Evolutionary conservation across 2,797 vertebrate genomes (phyloP), one percentile per base, ranked within the genome.

Genomic region (Phylloscopus collybita): DNA sequence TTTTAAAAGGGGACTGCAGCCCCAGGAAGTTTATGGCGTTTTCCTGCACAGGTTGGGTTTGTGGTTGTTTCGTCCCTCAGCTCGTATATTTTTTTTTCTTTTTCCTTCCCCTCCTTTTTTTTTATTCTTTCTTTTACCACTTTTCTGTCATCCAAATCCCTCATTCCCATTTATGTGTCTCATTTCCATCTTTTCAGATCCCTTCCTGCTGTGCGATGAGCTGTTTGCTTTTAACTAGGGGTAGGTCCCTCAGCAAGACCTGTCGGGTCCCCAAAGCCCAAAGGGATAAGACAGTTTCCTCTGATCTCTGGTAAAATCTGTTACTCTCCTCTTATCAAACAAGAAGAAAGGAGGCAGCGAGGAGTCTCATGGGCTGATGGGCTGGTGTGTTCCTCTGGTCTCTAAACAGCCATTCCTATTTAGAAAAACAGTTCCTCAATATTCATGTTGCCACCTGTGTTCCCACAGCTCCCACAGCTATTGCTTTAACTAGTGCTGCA

Each of bases 101-200:
- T 8, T 11, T 22, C 14, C 11, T 34, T 34, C 36, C 17, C 4
- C 59, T 14, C 3, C 5, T 11, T 45, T 57, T 60, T 40, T 8
- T 13, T 14, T 3, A 53, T 47, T 65, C 17, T 89, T 66, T 81
- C 22, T 75, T 83, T 83, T 53, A 40, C 16, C 12, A n/a, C 15
- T 75, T 80, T 59, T 90, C 57, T 94, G 19, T 78, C 47, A 71
- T 61, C 51, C 47, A 86, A 65, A 78, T 75, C 42, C 61, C 29
- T 78, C 79, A 54, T 91, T 87, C 61, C 30, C 25, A 26, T 81
- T 94, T 86, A 90, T 72, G 70, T 73, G 49, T 42, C 66, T 90
- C 29, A 79, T 86, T 92, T 94, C 66, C 82, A 78, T 88, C 44
- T 88, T 94, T 86, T 88, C 59, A 94, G 76, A 88, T 93, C 62